phyloP scores from a whole-genome alignment of 2,888 invertebrate species.

The Tetanocera ferruginea region DNA sequence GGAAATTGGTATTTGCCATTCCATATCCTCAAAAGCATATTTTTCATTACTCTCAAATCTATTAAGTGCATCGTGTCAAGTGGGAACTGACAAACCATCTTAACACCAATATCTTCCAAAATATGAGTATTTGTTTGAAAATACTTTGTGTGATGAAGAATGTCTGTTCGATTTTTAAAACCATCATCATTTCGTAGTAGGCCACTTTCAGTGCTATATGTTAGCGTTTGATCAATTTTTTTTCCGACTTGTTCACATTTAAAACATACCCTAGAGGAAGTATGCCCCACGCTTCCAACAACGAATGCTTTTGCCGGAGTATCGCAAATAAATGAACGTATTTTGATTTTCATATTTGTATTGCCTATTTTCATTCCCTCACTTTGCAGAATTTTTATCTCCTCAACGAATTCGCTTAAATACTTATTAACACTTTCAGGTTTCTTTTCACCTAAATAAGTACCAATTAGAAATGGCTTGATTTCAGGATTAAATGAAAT shows the following conservation, averaged over 20 bases:
- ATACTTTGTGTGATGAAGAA: background rate
- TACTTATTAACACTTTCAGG: constrained; percentile 6
- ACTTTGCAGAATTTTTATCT: background rate
- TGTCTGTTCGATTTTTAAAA: background rate
- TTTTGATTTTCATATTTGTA: background rate
- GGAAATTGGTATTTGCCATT: background rate
- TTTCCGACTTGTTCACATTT: constrained; percentile 14
- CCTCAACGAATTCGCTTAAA: constrained; percentile 15
- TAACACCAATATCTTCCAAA: background rate
- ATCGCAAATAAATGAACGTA: constrained; percentile 28
- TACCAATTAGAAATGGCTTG: constrained; percentile 18
- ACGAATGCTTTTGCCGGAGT: constrained; percentile 17
- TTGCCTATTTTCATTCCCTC: background rate
- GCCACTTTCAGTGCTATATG: background rate
- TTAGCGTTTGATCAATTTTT: background rate
- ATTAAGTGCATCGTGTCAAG: background rate
- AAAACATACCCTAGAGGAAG: background rate
- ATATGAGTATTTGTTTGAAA: background rate
- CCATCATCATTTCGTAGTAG: background rate
- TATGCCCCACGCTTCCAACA: constrained; percentile 13
- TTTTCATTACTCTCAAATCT: background rate
- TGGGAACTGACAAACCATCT: background rate
- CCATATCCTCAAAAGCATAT: background rate
- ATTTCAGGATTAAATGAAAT: background rate
- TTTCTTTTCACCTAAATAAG: constrained; percentile 15